Conservation (phyloP, 2,113 vertebrate genomes). For the Centrocercus urophasianus region DNA sequence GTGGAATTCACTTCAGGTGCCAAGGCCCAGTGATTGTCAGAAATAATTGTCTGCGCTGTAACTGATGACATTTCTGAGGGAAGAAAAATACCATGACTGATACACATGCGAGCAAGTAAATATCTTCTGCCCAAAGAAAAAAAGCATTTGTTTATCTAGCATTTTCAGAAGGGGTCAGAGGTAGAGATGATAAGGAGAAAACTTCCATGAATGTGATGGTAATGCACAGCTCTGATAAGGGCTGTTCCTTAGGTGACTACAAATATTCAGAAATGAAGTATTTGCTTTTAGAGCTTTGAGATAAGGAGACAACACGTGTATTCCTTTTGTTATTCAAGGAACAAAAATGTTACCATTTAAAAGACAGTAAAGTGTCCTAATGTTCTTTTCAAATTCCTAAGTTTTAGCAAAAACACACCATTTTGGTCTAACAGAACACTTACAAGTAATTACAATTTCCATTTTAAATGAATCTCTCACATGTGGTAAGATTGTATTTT, state of each 20-base stretch:
- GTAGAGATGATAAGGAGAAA: not conserved
- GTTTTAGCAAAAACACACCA: not conserved
- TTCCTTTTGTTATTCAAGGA: not conserved
- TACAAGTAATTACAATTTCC: not conserved
- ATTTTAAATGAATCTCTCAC: not conserved
- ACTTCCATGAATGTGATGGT: fast-evolving
- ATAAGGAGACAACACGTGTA: not conserved
- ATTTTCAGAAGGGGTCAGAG: not conserved
- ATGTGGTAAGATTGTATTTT: not conserved
- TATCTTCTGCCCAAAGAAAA: not conserved
- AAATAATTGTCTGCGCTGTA: not conserved
- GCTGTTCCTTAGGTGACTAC: not conserved
- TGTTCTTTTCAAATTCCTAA: not conserved
- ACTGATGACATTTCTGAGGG: not conserved
- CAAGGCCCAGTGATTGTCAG: not conserved
- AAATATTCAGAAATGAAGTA: not conserved
- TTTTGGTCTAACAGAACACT: not conserved
- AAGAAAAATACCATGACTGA: fast-evolving
- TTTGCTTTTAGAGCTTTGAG: not conserved
- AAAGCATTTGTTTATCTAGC: not conserved
- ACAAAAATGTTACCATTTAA: not conserved
- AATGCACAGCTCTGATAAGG: not conserved
- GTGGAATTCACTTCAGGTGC: not conserved
- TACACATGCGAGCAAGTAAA: not conserved
- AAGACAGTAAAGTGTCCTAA: not conserved